Conservation (phyloP, 2,888 invertebrate genomes). For the Epinotia nisella region DNA sequence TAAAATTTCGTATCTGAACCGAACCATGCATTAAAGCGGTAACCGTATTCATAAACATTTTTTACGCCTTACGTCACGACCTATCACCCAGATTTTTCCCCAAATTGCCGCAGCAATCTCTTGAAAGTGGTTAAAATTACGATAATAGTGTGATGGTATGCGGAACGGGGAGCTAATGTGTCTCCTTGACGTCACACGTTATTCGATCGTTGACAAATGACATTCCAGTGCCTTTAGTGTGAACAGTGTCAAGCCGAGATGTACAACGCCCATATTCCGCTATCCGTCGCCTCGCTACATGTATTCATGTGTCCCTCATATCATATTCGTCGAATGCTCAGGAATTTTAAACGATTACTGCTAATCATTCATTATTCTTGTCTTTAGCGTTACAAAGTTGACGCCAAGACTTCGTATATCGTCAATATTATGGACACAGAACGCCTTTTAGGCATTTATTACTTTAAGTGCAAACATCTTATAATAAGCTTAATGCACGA, state of each 20-base stretch:
- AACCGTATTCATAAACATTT: slow-evolving; percentile 64
- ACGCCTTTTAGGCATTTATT: slow-evolving; percentile 41
- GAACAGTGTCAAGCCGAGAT: slow-evolving; percentile 74
- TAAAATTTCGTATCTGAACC: slow-evolving; percentile 65
- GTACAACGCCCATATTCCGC: slow-evolving; percentile 70
- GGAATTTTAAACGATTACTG: slow-evolving; percentile 37
- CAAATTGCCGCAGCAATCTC: slow-evolving; percentile 62
- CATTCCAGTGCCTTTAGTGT: slow-evolving; percentile 77
- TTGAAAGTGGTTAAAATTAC: slow-evolving; percentile 66
- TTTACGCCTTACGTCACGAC: slow-evolving; percentile 64
- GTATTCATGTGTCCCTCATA: slow-evolving; percentile 44
- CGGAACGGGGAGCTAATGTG: slow-evolving; percentile 64
- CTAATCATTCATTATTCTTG: slow-evolving; percentile 34
- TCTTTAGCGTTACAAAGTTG: slow-evolving; percentile 34
- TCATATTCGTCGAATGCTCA: slow-evolving; percentile 42
- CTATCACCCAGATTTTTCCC: slow-evolving; percentile 66
- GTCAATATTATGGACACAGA: slow-evolving; percentile 34
- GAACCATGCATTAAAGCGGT: slow-evolving; percentile 61
- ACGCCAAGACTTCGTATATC: slow-evolving; percentile 23
- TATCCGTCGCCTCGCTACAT: slow-evolving; percentile 66
- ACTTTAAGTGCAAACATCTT: slow-evolving; percentile 41
- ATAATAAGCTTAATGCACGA: slow-evolving; percentile 36
- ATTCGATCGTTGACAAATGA: slow-evolving; percentile 83
- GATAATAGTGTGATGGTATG: slow-evolving; percentile 60
- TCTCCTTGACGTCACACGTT: slow-evolving; percentile 75